These are phyloP conservation scores for Phalloptychus januarius DNA, from an alignment of 2,797 vertebrate species.

Conservation along the genomic window DNA sequence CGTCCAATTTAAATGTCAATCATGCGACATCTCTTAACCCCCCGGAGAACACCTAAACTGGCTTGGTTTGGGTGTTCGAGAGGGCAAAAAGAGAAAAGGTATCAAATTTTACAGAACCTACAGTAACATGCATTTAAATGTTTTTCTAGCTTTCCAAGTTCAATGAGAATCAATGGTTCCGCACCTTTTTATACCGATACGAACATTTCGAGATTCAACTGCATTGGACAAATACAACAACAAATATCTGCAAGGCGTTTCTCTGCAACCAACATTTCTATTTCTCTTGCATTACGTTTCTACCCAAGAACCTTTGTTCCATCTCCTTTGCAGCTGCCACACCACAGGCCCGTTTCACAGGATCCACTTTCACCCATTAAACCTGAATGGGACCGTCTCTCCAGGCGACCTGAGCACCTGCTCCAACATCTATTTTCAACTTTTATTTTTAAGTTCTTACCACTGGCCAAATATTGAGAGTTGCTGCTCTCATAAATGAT, in stretches of 20 bases:
- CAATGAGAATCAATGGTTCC: background rate
- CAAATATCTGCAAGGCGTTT: background rate
- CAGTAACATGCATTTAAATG: background rate
- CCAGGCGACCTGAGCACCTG: constrained; percentile 26
- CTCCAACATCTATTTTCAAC: constrained; percentile 1
- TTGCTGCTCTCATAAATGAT: background rate
- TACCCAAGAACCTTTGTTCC: background rate
- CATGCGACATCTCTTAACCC: constrained; percentile 18
- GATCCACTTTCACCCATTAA: constrained; percentile 28
- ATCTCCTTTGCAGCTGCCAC: constrained; percentile 9
- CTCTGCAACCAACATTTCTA: background rate
- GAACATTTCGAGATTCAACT: background rate
- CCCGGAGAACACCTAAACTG: background rate
- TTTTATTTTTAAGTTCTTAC: background rate
- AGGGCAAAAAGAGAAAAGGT: background rate
- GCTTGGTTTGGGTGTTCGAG: background rate
- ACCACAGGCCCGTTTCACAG: constrained; percentile 12
- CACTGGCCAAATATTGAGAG: background rate
- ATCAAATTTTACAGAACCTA: constrained; percentile 8
- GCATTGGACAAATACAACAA: background rate
- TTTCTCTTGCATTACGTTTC: background rate
- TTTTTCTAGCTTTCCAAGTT: background rate
- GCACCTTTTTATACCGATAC: background rate
- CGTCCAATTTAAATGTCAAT: background rate
- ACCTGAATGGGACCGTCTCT: constrained; percentile 12